Evolutionary conservation across 2,797 vertebrate species (phyloP).

Genomic region (Mergus octosetaceus): DNA sequence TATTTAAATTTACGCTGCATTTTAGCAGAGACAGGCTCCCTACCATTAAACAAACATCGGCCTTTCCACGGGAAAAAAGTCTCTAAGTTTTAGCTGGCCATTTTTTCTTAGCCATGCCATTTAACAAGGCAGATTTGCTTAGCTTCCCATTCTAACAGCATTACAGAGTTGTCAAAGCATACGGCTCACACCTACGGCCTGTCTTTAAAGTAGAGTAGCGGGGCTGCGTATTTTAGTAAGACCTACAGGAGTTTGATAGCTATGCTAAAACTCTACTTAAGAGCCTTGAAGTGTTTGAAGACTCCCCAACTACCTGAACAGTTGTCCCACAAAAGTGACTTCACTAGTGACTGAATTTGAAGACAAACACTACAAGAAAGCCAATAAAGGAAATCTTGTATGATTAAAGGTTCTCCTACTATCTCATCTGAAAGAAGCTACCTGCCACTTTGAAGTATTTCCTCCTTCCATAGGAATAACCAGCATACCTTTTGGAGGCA

Average conservation of each 20-base stretch:
- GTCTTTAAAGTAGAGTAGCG: neutral
- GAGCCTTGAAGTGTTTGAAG: neutral
- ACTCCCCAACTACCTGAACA: neutral
- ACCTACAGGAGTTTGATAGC: neutral
- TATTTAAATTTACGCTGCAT: slow-evolving; percentile 18
- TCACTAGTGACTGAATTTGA: neutral
- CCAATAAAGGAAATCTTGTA: slow-evolving; percentile 10
- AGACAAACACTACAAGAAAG: slow-evolving; percentile 18
- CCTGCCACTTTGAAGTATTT: neutral
- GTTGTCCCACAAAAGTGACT: neutral
- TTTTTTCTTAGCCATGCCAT: neutral
- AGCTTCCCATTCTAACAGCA: slow-evolving; percentile 35
- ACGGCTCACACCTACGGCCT: neutral
- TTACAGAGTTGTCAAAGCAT: neutral
- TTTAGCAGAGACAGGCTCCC: neutral
- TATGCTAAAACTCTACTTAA: slow-evolving; percentile 17
- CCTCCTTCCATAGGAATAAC: slow-evolving; percentile 18
- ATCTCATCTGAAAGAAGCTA: neutral
- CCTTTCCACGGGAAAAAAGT: slow-evolving; percentile 3
- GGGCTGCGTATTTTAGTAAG: neutral
- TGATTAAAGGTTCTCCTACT: neutral
- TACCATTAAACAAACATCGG: neutral
- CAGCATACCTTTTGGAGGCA: neutral
- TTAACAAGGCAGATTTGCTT: slow-evolving; percentile 7
- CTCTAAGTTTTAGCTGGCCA: neutral